These are phyloP conservation scores for Colistium nudipinnis DNA, from an alignment of 2,113 vertebrate genomes.

Conservation along the genomic window DNA sequence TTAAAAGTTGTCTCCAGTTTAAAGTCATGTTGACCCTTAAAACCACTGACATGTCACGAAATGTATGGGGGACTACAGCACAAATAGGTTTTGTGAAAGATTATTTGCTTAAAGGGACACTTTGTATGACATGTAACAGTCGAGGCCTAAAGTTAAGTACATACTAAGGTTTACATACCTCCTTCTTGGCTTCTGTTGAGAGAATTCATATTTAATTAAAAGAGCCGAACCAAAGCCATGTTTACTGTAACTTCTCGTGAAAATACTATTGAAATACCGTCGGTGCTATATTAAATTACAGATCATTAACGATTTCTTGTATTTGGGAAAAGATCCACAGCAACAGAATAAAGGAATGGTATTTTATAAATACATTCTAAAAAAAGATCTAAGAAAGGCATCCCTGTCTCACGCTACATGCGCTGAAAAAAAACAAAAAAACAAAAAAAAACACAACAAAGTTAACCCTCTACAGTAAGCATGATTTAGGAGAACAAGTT, in stretches of 20 bases:
- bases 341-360: background rate
- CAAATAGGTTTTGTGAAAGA: background rate
- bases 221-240: background rate
- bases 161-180: background rate
- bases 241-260: background rate
- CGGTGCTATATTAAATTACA: background rate
- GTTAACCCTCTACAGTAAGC: constrained; percentile 6
- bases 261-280: background rate
- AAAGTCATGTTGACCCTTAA: background rate
- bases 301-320: background rate
- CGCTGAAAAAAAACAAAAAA: background rate
- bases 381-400: background rate
- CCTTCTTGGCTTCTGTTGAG: background rate
- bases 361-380: background rate
- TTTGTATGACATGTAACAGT: background rate
- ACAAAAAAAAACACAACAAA: background rate
- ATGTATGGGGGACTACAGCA: background rate
- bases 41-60: background rate
- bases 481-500: constrained; percentile 24
- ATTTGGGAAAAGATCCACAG: background rate
- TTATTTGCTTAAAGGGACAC: background rate
- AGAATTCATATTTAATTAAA: background rate
- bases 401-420: background rate
- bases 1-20: constrained; percentile 6
- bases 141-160: background rate